A percentile compares a stretch with the other conserved stretches of the same genome.
Conservation (phyloP, 2,113 vertebrate species). For the Rhipidura dahli region DNA sequence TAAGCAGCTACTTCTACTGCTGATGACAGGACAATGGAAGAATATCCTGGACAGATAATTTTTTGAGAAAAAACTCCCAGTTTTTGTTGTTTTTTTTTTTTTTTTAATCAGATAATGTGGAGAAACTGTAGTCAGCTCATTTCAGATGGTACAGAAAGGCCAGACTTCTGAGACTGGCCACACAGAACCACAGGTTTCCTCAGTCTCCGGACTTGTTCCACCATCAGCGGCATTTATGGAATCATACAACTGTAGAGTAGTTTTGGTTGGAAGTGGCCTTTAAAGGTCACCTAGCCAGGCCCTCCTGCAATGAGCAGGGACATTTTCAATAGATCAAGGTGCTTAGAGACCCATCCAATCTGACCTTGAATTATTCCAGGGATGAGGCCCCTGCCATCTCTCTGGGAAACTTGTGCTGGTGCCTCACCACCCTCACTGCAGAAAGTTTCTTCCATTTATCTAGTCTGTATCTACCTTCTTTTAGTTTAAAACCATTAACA, state of each 20-base stretch:
- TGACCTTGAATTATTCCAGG: background rate
- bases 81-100: background rate
- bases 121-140: background rate
- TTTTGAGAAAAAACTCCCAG: background rate
- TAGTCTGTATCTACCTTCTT: background rate
- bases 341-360: background rate
- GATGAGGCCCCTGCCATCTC: background rate
- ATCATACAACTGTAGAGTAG: background rate
- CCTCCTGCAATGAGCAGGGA: background rate
- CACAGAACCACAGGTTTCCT: background rate
- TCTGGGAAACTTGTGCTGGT: background rate
- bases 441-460: background rate
- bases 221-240: background rate
- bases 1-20: background rate
- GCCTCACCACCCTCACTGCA: background rate
- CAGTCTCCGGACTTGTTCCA: background rate
- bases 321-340: background rate
- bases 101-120: background rate
- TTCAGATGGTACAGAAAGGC: background rate
- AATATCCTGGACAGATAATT: background rate
- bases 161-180: background rate
- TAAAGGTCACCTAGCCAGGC: background rate
- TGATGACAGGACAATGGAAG: background rate
- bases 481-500: background rate
- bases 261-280: background rate